Evolutionary conservation across 2,888 invertebrate genomes (phyloP).

Genomic region (Amphiduros pacificus): DNA sequence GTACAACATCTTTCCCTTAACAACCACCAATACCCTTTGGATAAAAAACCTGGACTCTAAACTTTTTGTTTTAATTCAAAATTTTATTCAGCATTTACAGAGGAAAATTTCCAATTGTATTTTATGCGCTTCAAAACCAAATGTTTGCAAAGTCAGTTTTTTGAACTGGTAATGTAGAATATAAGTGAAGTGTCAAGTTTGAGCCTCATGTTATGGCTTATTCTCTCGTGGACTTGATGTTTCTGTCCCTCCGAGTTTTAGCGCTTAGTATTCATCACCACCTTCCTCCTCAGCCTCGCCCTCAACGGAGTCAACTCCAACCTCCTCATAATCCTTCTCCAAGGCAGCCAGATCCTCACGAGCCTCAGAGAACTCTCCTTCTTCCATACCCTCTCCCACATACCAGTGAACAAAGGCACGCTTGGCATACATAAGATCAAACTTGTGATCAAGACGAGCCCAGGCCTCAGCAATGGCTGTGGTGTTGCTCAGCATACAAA

Average conservation of each 20-base stretch:
- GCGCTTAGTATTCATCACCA: conserved; percentile 6
- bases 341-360: conserved; percentile 15
- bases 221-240: no score
- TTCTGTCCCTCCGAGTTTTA: background rate
- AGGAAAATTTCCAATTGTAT: no score
- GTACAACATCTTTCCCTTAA: no score
- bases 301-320: conserved; percentile 12
- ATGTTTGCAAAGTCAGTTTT: no score
- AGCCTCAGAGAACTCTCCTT: conserved; percentile 13
- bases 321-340: conserved; percentile 14
- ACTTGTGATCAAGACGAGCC: conserved; percentile 54
- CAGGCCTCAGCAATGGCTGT: conserved; percentile 62
- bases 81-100: no score
- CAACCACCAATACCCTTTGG: no score
- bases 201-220: no score
- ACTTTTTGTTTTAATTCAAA: no score
- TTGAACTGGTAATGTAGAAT: no score
- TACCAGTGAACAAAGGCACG: conserved; percentile 58
- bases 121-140: no score
- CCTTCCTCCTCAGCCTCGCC: conserved; percentile 9
- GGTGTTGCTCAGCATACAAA: conserved; percentile 62
- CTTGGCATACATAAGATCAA: conserved; percentile 47
- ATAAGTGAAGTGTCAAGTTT: no score
- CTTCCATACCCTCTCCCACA: conserved; percentile 51
- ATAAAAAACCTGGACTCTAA: no score